phyloP scores from a whole-genome alignment of 2,888 invertebrate genomes.

The Cheiracanthium punctorium region DNA sequence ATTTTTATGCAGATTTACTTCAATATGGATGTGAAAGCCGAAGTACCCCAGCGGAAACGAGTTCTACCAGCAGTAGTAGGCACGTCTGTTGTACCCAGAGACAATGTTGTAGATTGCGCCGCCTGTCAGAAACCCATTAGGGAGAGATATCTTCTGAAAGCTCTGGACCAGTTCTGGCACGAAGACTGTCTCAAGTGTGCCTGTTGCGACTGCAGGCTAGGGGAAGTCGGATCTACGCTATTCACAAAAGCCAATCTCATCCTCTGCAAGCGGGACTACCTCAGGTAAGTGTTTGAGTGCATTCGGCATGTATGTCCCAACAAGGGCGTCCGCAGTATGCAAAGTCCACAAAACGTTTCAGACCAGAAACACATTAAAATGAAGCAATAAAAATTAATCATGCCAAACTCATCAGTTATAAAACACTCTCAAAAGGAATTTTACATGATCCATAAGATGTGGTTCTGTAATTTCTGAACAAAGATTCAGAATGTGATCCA shows the following conservation, averaged over 20 bases:
- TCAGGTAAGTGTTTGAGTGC: conserved; percentile 85
- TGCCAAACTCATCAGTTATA: no score
- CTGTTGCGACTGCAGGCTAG: conserved; percentile 94
- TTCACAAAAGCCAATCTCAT: conserved; percentile 94
- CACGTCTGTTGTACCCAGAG: conserved; percentile 34
- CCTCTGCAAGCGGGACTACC: conserved; percentile 92
- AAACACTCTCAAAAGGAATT: not conserved
- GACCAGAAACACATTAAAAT: no score
- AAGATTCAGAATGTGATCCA: no score
- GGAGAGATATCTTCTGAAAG: conserved; percentile 89
- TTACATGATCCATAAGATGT: no score
- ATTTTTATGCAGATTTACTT: not conserved
- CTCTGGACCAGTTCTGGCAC: conserved; percentile 93
- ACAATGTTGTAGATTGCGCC: conserved; percentile 79
- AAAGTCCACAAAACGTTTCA: no score
- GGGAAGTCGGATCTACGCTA: conserved; percentile 92
- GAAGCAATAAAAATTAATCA: no score
- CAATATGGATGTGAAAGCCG: conserved; percentile 55
- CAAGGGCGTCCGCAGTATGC: no score
- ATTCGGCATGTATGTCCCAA: no score
- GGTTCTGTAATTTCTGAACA: no score
- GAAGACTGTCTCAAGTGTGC: conserved; percentile 95
- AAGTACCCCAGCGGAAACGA: conserved; percentile 54
- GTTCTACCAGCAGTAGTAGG: conserved; percentile 30
- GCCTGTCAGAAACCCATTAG: conserved; percentile 91